Evolutionary conservation across 2,888 invertebrate species (phyloP).

Genomic region (Lepetodrilus schrolli): DNA sequence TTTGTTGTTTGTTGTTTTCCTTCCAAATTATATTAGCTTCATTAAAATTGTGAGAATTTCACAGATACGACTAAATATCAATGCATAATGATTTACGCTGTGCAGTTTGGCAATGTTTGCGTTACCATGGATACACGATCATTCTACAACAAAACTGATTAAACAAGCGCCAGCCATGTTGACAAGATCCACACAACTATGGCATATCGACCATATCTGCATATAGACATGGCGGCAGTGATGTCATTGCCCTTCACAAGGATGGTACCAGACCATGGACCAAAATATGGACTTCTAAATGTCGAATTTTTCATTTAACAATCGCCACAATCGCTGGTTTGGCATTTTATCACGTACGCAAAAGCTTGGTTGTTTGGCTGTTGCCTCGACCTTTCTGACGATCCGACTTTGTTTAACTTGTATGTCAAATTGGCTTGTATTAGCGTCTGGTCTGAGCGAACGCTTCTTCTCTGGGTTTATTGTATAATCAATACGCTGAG

Average conservation of each 20-base stretch:
- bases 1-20: no score
- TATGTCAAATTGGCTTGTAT: slow-evolving; percentile 29
- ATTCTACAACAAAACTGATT: no score
- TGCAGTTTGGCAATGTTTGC: no score
- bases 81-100: no score
- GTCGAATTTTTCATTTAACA: slow-evolving; percentile 28
- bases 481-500: slow-evolving; percentile 53
- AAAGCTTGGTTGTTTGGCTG: not conserved
- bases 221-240: not conserved
- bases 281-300: slow-evolving; percentile 25
- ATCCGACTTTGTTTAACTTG: slow-evolving; percentile 26
- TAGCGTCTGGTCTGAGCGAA: not conserved
- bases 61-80: no score
- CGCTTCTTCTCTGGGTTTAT: slow-evolving; percentile 36
- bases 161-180: not conserved
- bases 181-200: not conserved
- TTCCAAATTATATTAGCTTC: no score
- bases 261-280: not conserved
- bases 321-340: slow-evolving; percentile 12
- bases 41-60: no score
- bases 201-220: not conserved
- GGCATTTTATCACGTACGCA: slow-evolving; percentile 29
- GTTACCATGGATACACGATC: no score
- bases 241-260: not conserved
- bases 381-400: slow-evolving; percentile 24